Percentiles rank a stretch among this genome's conserved stretches.
Conservation (phyloP, 2,113 vertebrate species). For the Melospiza melodia region DNA sequence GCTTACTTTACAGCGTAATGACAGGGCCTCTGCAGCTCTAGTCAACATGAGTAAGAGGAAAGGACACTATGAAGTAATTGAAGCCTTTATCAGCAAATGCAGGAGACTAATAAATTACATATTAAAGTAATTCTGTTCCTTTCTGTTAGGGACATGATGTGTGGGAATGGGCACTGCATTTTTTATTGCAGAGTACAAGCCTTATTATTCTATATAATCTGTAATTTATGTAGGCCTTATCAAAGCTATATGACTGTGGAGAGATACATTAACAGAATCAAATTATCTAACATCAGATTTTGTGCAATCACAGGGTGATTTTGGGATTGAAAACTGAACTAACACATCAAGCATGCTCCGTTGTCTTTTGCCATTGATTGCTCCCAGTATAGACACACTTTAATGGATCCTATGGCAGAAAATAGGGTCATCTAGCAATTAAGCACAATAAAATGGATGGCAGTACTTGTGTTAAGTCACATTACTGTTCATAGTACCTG, state of each 20-base stretch:
- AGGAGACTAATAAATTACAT: neutral
- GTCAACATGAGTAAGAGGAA: neutral
- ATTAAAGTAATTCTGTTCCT: neutral
- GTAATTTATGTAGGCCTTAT: neutral
- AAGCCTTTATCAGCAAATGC: neutral
- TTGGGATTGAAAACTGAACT: neutral
- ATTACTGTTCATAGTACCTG: constrained; percentile 72
- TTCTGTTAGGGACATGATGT: neutral
- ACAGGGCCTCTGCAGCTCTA: neutral
- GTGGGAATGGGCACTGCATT: neutral
- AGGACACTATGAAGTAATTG: neutral
- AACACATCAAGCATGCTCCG: rapidly evolving
- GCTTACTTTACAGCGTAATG: neutral
- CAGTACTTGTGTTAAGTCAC: neutral
- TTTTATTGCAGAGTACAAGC: neutral
- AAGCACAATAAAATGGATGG: neutral
- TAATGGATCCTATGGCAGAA: neutral
- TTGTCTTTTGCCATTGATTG: neutral
- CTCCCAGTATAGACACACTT: neutral
- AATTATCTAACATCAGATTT: neutral
- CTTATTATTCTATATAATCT: neutral
- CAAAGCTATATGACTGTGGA: neutral
- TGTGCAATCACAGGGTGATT: neutral
- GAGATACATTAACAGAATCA: neutral
- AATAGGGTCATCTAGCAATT: neutral